Evolutionary conservation across 2,797 vertebrate genomes (phyloP).

Genomic region (Coilia nasus): DNA sequence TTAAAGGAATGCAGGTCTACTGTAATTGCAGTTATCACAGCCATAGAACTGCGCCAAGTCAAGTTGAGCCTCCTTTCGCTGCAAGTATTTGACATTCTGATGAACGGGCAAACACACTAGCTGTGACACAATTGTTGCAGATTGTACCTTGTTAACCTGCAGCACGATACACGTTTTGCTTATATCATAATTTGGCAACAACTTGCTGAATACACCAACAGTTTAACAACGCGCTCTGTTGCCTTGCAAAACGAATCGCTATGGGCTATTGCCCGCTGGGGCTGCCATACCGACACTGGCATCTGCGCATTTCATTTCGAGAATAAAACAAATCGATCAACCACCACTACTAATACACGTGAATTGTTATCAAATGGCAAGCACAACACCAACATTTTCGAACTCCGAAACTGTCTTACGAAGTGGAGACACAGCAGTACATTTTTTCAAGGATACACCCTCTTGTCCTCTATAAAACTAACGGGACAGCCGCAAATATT

Average conservation of each 20-base stretch:
- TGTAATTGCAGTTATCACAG: background rate
- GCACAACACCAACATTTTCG: background rate
- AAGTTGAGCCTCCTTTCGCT: background rate
- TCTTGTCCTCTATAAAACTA: constrained; percentile 11
- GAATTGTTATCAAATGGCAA: background rate
- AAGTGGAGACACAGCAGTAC: background rate
- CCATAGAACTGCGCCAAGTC: background rate
- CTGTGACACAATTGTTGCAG: background rate
- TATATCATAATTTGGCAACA: background rate
- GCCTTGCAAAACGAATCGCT: constrained; percentile 5
- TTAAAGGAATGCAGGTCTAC: background rate
- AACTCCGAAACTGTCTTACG: background rate
- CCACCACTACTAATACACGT: background rate
- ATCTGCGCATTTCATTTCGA: constrained; percentile 11
- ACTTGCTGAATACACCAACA: background rate
- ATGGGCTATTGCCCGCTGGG: background rate
- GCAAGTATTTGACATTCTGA: background rate
- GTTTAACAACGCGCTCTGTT: background rate
- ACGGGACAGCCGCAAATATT: constrained; percentile 20
- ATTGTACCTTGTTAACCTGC: background rate
- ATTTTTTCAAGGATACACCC: constrained; percentile 22
- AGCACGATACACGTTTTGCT: background rate
- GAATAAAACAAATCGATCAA: background rate
- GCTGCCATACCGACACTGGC: background rate
- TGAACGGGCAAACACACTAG: background rate